Evolutionary conservation across 1,140 invertebrate genomes (phyloP).

Genomic region (Monochamus saltuarius): DNA sequence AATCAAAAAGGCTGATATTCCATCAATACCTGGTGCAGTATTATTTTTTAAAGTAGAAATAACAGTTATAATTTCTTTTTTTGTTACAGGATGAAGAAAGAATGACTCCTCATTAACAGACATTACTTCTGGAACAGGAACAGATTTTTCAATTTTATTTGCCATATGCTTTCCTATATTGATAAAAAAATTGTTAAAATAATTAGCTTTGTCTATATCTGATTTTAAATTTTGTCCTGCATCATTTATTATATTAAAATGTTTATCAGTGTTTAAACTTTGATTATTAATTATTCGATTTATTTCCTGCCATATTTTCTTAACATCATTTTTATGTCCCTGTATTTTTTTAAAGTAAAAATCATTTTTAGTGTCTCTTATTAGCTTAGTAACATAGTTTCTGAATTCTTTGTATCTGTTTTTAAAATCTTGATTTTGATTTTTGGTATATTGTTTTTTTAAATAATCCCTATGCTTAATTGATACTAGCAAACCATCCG

Average conservation of each 20-base stretch:
- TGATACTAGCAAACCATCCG: neutral
- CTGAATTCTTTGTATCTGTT: conserved; percentile 1
- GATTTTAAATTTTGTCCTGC: neutral
- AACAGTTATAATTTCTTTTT: conserved; percentile 8
- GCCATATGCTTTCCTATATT: neutral
- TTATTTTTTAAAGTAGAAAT: conserved; percentile 12
- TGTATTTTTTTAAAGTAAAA: conserved; percentile 1
- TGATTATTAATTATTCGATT: conserved; percentile 7
- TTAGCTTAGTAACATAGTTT: conserved; percentile 6
- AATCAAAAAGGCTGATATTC: conserved; percentile 5
- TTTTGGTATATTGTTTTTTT: conserved; percentile 6
- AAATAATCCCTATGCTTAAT: conserved; percentile 8
- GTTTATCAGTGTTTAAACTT: neutral
- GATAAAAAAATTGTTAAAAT: neutral
- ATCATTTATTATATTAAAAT: neutral
- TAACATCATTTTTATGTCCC: neutral
- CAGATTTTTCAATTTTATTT: conserved; percentile 9
- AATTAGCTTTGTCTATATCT: neutral
- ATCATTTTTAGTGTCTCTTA: conserved; percentile 11
- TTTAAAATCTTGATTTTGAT: conserved; percentile 4
- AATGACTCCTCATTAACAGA: neutral
- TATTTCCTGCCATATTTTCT: neutral
- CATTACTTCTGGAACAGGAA: neutral
- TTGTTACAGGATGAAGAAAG: conserved; percentile 7
- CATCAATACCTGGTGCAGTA: conserved; percentile 10